These are phyloP conservation scores for Pseudomyrmex concolor DNA, from an alignment of 1,140 invertebrate species.

Conservation along the genomic window DNA sequence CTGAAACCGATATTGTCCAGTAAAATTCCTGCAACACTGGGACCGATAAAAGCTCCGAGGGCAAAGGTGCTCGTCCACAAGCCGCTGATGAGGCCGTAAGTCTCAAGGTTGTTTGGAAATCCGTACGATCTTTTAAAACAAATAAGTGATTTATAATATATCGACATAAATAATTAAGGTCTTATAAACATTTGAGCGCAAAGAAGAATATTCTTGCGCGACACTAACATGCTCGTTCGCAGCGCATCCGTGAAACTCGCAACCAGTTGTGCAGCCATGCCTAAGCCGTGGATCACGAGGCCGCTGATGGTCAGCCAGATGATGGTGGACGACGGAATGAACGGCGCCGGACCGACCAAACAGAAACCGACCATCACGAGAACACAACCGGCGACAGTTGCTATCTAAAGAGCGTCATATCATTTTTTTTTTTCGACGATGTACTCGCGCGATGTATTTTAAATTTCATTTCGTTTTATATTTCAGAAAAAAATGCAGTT, in stretches of 20 bases:
- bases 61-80: conserved; percentile 95
- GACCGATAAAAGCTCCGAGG: conserved; percentile 93
- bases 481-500: too few species aligned
- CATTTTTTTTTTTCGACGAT: too few species aligned
- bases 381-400: conserved; percentile 89
- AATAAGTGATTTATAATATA: background rate
- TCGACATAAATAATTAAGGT: conserved; percentile 14
- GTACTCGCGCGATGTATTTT: too few species aligned
- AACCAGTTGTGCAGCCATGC: conserved; percentile 92
- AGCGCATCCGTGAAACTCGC: conserved; percentile 93
- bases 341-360: conserved; percentile 91
- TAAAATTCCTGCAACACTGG: conserved; percentile 91
- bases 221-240: conserved; percentile 89
- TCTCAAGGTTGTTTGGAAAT: conserved; percentile 92
- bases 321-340: conserved; percentile 87
- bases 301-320: conserved; percentile 89
- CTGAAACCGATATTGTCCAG: conserved; percentile 91
- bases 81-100: conserved; percentile 93
- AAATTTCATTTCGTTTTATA: too few species aligned
- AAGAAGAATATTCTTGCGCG: background rate
- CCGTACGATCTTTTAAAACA: conserved; percentile 87
- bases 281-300: conserved; percentile 91
- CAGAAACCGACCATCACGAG: conserved; percentile 89
- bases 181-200: too few species aligned
- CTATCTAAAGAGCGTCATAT: conserved; percentile 78